Evolutionary conservation across 2,113 vertebrate species (phyloP).

Genomic region (Chionomys nivalis): DNA sequence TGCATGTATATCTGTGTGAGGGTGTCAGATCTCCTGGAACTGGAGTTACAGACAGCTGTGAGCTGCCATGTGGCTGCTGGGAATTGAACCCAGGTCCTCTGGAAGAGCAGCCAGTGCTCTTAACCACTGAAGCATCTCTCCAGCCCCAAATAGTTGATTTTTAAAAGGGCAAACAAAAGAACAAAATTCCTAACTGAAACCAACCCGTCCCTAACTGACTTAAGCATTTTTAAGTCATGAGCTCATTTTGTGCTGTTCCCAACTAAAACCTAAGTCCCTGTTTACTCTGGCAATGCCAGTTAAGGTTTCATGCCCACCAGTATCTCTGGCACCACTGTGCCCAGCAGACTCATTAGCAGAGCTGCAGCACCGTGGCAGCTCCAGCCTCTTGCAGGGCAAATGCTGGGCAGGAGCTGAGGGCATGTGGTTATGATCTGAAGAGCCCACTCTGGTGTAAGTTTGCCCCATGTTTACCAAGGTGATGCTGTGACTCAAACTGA

Average conservation of each 20-base stretch:
- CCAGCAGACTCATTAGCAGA: neutral
- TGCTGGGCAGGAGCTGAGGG: neutral
- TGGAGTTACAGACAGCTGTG: neutral
- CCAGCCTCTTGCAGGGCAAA: neutral
- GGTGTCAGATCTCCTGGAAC: neutral
- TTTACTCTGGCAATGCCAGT: neutral
- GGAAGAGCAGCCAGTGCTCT: neutral
- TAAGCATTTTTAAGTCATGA: slow-evolving; percentile 6
- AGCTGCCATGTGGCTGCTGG: neutral
- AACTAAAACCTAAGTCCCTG: neutral
- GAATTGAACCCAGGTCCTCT: neutral
- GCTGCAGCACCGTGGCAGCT: neutral
- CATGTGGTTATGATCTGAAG: neutral
- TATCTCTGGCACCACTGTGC: neutral
- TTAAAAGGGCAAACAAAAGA: neutral
- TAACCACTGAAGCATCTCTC: neutral
- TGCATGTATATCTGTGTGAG: neutral
- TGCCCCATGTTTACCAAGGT: neutral
- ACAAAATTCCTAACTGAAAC: neutral
- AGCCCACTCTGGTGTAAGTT: neutral
- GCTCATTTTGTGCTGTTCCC: slow-evolving; percentile 15
- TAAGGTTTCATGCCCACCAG: neutral
- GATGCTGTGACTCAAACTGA: neutral
- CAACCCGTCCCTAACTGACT: neutral
- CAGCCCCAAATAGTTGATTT: neutral